Conservation (phyloP, 92 coral and sea anemone species). For the Phenganax stokvisi region DNA sequence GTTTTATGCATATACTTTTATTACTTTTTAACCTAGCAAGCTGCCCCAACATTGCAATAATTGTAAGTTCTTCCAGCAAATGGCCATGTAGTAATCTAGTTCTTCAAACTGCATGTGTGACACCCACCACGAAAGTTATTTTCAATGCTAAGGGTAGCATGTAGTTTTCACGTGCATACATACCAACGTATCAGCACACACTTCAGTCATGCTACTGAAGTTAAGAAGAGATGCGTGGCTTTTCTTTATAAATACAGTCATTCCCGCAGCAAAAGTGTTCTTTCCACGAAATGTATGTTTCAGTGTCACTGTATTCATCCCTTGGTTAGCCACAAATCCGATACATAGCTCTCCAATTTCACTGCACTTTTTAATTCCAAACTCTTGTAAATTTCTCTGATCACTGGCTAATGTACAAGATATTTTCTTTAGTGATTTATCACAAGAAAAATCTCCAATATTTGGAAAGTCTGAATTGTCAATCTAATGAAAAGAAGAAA, state of each 20-base stretch:
- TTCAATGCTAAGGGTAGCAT: too few species aligned
- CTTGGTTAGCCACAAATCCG: slow-evolving; percentile 51
- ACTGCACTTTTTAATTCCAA: slow-evolving; percentile 31
- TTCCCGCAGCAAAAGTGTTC: slow-evolving; percentile 43
- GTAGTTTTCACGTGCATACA: background rate
- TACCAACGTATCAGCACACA: slow-evolving; percentile 40
- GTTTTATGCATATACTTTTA: too few species aligned
- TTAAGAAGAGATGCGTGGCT: slow-evolving; percentile 13
- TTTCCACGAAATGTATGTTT: slow-evolving; percentile 40
- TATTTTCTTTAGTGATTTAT: slow-evolving; percentile 21
- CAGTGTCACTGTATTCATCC: slow-evolving; percentile 36
- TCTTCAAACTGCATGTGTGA: background rate
- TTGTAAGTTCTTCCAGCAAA: background rate
- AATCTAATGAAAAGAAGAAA: slow-evolving; percentile 29
- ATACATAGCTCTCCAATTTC: slow-evolving; percentile 33
- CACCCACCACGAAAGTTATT: too few species aligned
- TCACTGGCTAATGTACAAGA: slow-evolving; percentile 36
- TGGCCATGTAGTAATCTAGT: background rate
- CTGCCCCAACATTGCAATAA: too few species aligned
- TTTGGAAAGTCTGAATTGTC: slow-evolving; percentile 47
- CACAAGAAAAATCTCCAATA: slow-evolving; percentile 45
- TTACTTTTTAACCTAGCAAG: too few species aligned
- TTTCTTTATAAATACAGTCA: slow-evolving; percentile 38
- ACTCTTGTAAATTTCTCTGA: slow-evolving; percentile 8
- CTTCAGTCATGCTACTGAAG: slow-evolving; percentile 19